Evolutionary conservation across 2,797 vertebrate genomes (phyloP).

Genomic region (Scyliorhinus canicula): DNA sequence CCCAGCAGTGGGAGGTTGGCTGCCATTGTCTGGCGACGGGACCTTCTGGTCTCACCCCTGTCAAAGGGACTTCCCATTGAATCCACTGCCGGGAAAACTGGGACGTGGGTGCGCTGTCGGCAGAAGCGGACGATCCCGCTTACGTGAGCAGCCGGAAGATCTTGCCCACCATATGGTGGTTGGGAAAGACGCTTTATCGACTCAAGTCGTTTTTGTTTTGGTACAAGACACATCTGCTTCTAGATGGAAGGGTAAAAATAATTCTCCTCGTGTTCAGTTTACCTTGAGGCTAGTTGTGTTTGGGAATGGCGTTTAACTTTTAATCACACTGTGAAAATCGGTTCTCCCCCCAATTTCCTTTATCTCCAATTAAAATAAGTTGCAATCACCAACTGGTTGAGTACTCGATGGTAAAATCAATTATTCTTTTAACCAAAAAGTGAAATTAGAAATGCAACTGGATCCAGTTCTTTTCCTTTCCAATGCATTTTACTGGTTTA

Average conservation of each 20-base stretch:
- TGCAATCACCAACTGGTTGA: background rate
- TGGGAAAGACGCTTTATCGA: no score
- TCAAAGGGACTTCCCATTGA: no score
- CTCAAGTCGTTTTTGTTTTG: background rate
- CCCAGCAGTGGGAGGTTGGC: no score
- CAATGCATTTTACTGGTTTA: background rate
- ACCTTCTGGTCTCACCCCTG: no score
- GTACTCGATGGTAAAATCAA: background rate
- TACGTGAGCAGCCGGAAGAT: no score
- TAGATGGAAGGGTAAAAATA: background rate
- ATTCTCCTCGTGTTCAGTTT: background rate
- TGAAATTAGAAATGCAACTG: background rate
- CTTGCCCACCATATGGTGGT: no score
- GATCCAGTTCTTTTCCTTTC: background rate
- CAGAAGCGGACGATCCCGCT: no score
- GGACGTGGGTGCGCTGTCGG: no score
- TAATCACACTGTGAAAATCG: background rate
- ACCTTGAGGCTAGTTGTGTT: background rate
- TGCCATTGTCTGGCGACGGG: no score
- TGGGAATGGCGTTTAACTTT: background rate
- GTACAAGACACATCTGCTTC: background rate
- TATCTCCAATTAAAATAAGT: background rate
- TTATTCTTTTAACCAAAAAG: background rate
- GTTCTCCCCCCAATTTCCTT: background rate
- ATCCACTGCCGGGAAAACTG: no score